phyloP scores from a whole-genome alignment of 2,113 vertebrate species.

The Anas platyrhynchos region DNA sequence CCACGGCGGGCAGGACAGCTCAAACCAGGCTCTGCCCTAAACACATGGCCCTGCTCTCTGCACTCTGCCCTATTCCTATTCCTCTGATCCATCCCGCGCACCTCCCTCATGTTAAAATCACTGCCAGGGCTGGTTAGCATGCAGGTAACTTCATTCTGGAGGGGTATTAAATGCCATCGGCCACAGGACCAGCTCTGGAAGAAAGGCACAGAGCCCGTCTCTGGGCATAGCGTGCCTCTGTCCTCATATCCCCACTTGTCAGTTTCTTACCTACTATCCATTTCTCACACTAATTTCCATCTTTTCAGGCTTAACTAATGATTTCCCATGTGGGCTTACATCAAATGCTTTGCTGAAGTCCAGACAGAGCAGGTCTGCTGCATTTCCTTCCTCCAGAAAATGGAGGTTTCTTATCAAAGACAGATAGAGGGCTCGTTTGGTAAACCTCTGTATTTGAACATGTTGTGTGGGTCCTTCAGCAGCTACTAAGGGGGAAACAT shows the following conservation, averaged over 20 bases:
- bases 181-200: background rate
- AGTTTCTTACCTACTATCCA: background rate
- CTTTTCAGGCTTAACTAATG: background rate
- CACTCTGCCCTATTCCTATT: background rate
- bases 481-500: background rate
- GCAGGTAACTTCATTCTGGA: background rate
- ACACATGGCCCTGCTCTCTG: background rate
- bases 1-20: background rate
- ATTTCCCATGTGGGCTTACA: background rate
- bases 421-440: background rate
- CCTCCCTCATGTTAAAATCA: background rate
- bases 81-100: background rate
- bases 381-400: background rate
- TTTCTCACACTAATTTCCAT: slow-evolving; percentile 16
- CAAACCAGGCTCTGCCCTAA: background rate
- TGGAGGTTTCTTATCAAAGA: background rate
- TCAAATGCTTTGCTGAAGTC: background rate
- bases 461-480: background rate
- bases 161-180: background rate
- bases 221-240: background rate
- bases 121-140: background rate
- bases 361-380: background rate
- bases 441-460: background rate
- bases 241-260: background rate
- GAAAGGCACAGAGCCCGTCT: background rate